Evolutionary conservation across 1,140 invertebrate genomes (phyloP).

Genomic region (Copidosoma floridanum): DNA sequence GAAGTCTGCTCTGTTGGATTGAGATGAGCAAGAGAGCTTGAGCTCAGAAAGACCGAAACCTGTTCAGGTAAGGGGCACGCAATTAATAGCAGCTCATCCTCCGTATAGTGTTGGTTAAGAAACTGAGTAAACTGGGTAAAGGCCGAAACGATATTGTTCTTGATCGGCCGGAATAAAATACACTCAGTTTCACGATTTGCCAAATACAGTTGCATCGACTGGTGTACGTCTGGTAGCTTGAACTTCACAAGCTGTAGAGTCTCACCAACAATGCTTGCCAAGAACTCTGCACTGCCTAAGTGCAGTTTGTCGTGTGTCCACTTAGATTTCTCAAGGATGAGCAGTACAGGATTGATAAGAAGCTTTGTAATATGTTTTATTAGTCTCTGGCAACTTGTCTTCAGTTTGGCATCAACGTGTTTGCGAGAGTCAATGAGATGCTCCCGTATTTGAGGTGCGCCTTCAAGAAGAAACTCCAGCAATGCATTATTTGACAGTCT

Average conservation of each 20-base stretch:
- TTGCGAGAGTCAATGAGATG: conserved; percentile 90
- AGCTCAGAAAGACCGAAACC: conserved; percentile 83
- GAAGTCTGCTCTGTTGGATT: too few species aligned
- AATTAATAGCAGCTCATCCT: conserved; percentile 80
- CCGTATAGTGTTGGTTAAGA: conserved; percentile 70
- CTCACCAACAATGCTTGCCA: conserved; percentile 57
- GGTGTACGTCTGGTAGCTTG: conserved; percentile 76
- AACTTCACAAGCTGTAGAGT: conserved; percentile 73
- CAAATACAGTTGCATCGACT: conserved; percentile 90
- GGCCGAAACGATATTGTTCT: conserved; percentile 85
- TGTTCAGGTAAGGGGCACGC: conserved; percentile 89
- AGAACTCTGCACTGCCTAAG: conserved; percentile 54
- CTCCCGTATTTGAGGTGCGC: conserved; percentile 89
- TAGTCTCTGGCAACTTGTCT: conserved; percentile 86
- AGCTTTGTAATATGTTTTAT: conserved; percentile 78
- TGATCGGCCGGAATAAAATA: conserved; percentile 90
- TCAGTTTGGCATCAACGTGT: conserved; percentile 90
- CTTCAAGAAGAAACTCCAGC: conserved; percentile 86
- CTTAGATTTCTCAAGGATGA: conserved; percentile 69
- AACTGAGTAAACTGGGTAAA: conserved; percentile 83
- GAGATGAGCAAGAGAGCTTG: conserved; percentile 62
- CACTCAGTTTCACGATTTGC: conserved; percentile 96
- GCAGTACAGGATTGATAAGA: conserved; percentile 71
- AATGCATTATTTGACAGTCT: conserved; percentile 87
- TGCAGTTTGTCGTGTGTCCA: conserved; percentile 35